Conservation (phyloP, 2,797 vertebrate genomes). For the Syndactyla subalaris region DNA sequence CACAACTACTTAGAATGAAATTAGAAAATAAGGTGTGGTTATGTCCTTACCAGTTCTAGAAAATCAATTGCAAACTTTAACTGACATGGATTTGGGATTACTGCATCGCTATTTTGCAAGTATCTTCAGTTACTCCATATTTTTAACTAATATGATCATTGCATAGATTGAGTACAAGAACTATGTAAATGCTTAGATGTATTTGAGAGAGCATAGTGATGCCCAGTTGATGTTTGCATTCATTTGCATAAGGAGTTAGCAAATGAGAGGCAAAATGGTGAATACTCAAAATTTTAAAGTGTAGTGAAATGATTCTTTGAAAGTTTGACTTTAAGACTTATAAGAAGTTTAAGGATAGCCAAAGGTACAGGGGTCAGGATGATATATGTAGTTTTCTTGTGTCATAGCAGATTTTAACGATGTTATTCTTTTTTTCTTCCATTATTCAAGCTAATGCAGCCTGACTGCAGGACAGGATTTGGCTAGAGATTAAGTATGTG, state of each 20-base stretch:
- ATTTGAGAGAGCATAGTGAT: neutral
- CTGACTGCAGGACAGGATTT: neutral
- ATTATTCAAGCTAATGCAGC: neutral
- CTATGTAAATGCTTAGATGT: neutral
- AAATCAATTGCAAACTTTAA: neutral
- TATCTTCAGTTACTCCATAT: neutral
- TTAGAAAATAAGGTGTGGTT: neutral
- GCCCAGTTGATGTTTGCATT: neutral
- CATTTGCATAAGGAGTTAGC: neutral
- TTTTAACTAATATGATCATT: neutral
- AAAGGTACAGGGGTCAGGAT: neutral
- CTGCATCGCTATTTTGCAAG: neutral
- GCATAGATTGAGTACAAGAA: neutral
- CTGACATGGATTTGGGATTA: neutral
- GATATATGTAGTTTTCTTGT: neutral
- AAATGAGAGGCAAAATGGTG: neutral
- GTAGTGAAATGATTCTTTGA: neutral
- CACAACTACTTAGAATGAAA: neutral
- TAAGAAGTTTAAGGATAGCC: rapidly evolving
- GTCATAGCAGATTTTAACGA: neutral
- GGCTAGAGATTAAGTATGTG: neutral
- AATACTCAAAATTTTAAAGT: neutral
- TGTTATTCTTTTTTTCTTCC: neutral
- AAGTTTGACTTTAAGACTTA: neutral
- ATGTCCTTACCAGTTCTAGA: neutral